Percentiles rank a stretch among this genome's conserved stretches.
These are phyloP conservation scores for Albula glossodonta DNA, from an alignment of 2,113 vertebrate genomes.

Conservation along the genomic window DNA sequence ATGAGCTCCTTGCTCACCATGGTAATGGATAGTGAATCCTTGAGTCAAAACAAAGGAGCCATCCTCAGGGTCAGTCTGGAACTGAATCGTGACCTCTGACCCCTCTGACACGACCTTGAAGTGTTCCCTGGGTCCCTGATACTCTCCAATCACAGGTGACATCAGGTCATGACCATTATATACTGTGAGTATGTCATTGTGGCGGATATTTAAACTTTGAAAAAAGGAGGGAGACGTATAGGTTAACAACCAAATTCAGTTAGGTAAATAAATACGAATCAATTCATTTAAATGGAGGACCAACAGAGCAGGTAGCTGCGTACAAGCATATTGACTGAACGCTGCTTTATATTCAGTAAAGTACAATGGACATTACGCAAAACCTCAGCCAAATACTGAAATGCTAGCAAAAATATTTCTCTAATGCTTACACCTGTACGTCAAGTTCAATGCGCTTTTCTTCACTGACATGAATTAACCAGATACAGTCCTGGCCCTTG, in stretches of 20 bases:
- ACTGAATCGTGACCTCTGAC: constrained; percentile 87
- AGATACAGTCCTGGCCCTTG: constrained; percentile 86
- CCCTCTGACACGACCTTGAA: constrained; percentile 84
- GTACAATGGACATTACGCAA: background rate
- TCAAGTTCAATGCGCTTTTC: constrained; percentile 87
- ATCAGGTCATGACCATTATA: constrained; percentile 84
- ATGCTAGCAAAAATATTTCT: background rate
- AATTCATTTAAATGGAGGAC: background rate
- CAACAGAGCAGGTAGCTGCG: background rate
- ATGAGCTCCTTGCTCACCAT: constrained; percentile 59
- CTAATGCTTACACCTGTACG: constrained; percentile 80
- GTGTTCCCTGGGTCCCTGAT: constrained; percentile 80
- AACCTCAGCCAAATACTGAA: too few species aligned
- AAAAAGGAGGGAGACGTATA: constrained; percentile 14
- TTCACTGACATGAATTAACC: constrained; percentile 86
- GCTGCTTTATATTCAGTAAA: background rate
- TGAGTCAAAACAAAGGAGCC: constrained; percentile 82
- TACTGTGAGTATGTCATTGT: constrained; percentile 83
- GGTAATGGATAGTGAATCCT: constrained; percentile 87
- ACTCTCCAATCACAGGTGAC: constrained; percentile 84
- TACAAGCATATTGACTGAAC: background rate
- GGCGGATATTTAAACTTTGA: constrained; percentile 84
- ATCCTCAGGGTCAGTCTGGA: constrained; percentile 84
- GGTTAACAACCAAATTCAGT: background rate
- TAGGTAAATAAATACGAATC: background rate